These are phyloP conservation scores for Latrodectus geometricus DNA, from an alignment of 1,140 invertebrate species.

Conservation along the genomic window DNA sequence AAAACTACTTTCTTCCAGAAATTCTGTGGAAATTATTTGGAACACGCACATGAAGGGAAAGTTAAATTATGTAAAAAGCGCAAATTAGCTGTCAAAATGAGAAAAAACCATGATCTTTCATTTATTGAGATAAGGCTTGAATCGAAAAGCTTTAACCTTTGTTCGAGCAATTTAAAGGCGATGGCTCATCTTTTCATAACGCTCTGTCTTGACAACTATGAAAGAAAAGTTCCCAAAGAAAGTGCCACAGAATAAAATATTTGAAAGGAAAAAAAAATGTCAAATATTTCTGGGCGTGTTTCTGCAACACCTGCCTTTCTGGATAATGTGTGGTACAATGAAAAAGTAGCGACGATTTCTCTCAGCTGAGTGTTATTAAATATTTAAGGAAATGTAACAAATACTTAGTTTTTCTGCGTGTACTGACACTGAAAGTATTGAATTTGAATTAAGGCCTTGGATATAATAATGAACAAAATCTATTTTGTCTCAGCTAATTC, in stretches of 20 bases:
- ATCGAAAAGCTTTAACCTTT: constrained; percentile 23
- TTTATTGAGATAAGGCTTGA: constrained; percentile 18
- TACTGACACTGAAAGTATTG: neutral
- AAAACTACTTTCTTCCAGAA: neutral
- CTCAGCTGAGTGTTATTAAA: neutral
- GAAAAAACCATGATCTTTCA: constrained; percentile 32
- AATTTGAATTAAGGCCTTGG: neutral
- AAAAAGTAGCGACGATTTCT: neutral
- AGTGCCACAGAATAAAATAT: neutral
- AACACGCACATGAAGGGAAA: neutral
- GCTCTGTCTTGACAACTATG: neutral
- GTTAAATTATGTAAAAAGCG: constrained; percentile 47
- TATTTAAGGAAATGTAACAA: constrained; percentile 12
- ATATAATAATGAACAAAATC: neutral
- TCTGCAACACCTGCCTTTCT: constrained; percentile 29
- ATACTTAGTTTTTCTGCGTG: neutral
- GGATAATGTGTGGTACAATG: constrained; percentile 14
- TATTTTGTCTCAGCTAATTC: neutral
- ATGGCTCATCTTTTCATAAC: constrained; percentile 7
- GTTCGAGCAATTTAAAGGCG: constrained; percentile 29
- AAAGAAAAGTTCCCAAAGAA: neutral
- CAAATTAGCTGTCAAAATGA: constrained; percentile 47
- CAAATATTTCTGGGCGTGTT: constrained; percentile 17
- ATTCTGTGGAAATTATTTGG: neutral
- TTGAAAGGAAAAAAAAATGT: neutral